phyloP scores from a whole-genome alignment of 2,888 invertebrate genomes.

The Idaea biselata region DNA sequence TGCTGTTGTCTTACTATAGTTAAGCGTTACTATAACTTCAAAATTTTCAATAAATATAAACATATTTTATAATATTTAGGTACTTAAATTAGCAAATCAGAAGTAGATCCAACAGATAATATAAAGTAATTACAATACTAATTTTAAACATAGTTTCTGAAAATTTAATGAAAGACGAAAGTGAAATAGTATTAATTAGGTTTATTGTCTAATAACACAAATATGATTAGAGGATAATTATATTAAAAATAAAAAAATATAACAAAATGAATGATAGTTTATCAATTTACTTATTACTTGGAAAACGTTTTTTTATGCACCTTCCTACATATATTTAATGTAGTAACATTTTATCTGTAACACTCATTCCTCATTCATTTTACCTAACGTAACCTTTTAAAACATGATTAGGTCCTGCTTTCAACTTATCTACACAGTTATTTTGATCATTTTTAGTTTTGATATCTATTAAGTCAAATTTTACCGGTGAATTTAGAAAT shows the following conservation, averaged over 20 bases:
- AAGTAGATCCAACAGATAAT: constrained; percentile 6
- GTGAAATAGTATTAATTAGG: constrained; percentile 69
- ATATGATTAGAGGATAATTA: not conserved
- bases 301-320: not conserved
- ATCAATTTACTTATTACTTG: not conserved
- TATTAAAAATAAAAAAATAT: not conserved
- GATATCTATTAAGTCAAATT: not conserved
- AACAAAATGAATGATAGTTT: not conserved
- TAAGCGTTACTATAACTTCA: not conserved
- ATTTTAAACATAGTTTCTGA: constrained; percentile 34
- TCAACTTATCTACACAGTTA: not conserved
- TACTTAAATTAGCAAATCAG: constrained; percentile 9
- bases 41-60: not conserved
- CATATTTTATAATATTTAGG: constrained; percentile 4
- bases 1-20: not conserved
- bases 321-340: not conserved
- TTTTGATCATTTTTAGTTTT: not conserved
- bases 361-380: too few relatives aligned
- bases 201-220: constrained; percentile 19
- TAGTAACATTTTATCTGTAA: not conserved
- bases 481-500: not conserved
- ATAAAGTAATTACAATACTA: constrained; percentile 13
- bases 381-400: too few relatives aligned
- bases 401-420: too few relatives aligned
- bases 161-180: constrained; percentile 72